These are phyloP conservation scores for Stegodyphus dumicola DNA, from an alignment of 1,140 invertebrate species.

Conservation along the genomic window DNA sequence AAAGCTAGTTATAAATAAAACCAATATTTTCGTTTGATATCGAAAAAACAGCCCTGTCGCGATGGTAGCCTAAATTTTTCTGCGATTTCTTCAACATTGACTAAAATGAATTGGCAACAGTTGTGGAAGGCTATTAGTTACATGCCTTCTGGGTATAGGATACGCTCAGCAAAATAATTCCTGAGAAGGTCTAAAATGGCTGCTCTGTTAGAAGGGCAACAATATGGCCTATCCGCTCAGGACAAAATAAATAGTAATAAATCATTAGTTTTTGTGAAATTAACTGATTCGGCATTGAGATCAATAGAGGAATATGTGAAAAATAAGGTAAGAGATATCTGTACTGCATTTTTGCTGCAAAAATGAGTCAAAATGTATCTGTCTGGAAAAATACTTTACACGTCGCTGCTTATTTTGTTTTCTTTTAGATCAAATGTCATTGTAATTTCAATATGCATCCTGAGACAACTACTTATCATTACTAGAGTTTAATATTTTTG, in stretches of 20 bases:
- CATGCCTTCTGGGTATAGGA: conserved; percentile 59
- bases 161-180: conserved; percentile 57
- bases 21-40: not conserved
- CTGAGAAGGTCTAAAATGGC: conserved; percentile 80
- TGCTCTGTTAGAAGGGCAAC: conserved; percentile 91
- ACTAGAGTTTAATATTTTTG: too few relatives aligned
- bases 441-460: too few relatives aligned
- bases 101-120: conserved; percentile 36
- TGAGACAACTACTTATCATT: too few relatives aligned
- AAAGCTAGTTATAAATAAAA: not conserved
- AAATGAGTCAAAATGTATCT: not conserved
- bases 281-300: conserved; percentile 91
- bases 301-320: conserved; percentile 89
- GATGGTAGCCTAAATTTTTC: not conserved
- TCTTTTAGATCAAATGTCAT: not conserved
- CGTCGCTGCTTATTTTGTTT: not conserved
- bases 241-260: conserved; percentile 86
- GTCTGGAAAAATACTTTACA: not conserved
- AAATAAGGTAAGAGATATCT: conserved; percentile 80
- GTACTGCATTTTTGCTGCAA: not conserved
- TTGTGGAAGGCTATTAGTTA: conserved; percentile 37
- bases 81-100: conserved; percentile 8
- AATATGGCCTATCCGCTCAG: conserved; percentile 94
- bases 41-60: not conserved
- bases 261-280: conserved; percentile 91